Conservation (phyloP, 2,113 vertebrate species). For the Electrona antarctica region DNA sequence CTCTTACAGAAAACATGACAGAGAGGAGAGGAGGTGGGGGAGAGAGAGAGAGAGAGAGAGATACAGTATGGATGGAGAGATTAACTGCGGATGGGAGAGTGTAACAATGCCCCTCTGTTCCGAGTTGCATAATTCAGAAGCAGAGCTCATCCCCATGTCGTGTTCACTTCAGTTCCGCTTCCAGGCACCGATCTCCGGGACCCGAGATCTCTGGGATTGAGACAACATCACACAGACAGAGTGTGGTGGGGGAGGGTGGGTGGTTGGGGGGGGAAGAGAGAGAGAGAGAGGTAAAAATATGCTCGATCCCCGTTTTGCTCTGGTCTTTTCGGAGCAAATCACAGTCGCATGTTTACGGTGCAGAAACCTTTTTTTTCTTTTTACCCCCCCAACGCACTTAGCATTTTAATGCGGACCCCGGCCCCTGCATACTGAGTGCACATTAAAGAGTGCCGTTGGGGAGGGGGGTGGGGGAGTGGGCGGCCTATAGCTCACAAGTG, state of each 20-base stretch:
- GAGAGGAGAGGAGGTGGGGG: conserved; percentile 10
- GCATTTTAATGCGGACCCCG: conserved; percentile 74
- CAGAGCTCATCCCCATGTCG: conserved; percentile 20
- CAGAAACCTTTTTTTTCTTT: conserved; percentile 32
- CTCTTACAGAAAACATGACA: background rate
- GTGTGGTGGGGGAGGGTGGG: background rate
- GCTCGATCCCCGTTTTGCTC: conserved; percentile 41
- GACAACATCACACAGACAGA: conserved; percentile 38
- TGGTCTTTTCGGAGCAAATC: conserved; percentile 60
- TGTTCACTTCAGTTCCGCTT: conserved; percentile 49
- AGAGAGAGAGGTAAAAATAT: conserved; percentile 1
- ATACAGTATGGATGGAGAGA: conserved; percentile 29
- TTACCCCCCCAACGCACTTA: conserved; percentile 61
- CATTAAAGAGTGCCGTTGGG: conserved; percentile 54
- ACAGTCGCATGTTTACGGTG: conserved; percentile 65
- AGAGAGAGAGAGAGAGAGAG: background rate
- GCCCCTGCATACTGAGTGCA: conserved; percentile 71
- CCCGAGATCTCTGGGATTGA: conserved; percentile 33
- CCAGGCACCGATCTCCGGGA: conserved; percentile 40
- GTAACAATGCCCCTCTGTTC: conserved; percentile 63
- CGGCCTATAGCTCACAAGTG: conserved; percentile 12
- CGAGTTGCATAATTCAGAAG: conserved; percentile 71
- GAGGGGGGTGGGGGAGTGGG: too few relatives aligned
- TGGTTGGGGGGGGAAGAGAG: conserved; percentile 14
- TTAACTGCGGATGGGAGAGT: conserved; percentile 44